These are phyloP conservation scores for Notechis scutatus DNA, from an alignment of 2,113 vertebrate genomes.

Conservation along the genomic window DNA sequence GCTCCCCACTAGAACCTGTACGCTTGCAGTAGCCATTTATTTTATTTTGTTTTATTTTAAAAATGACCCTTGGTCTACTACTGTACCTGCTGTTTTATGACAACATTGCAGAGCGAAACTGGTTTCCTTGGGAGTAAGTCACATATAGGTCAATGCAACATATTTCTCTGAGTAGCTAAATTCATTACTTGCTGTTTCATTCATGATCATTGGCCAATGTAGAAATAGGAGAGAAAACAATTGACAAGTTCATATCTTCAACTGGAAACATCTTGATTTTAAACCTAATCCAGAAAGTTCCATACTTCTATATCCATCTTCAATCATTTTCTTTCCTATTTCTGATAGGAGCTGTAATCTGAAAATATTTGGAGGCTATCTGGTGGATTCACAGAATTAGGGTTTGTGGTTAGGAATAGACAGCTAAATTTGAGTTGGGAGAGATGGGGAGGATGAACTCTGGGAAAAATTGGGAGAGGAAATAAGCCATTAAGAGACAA, in stretches of 20 bases:
- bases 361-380: neutral
- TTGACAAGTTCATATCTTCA: no score
- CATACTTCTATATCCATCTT: neutral
- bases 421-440: neutral
- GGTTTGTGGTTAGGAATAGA: neutral
- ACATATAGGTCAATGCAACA: neutral
- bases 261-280: neutral
- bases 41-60: neutral
- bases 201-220: neutral
- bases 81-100: neutral
- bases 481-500: neutral
- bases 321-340: neutral
- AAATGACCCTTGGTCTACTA: neutral
- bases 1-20: neutral
- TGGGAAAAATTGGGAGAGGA: neutral
- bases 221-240: neutral
- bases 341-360: neutral
- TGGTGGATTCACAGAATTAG: neutral
- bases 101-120: neutral
- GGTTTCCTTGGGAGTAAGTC: neutral
- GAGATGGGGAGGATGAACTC: neutral
- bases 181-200: neutral
- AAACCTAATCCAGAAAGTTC: neutral
- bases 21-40: neutral
- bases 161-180: neutral